These are phyloP conservation scores for Pteropus alecto DNA, from an alignment of 2,113 vertebrate species.

Conservation along the genomic window DNA sequence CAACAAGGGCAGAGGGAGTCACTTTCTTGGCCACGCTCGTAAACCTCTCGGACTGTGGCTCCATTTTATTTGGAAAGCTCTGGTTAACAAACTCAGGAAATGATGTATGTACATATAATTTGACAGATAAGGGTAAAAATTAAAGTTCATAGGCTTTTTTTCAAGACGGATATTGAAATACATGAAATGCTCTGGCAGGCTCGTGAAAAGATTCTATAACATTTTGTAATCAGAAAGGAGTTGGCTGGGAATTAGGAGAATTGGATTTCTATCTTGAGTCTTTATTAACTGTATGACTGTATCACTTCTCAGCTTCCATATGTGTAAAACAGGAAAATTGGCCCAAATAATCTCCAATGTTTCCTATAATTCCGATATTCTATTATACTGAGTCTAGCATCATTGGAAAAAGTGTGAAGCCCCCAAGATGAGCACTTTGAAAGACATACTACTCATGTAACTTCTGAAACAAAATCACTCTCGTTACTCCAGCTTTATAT, in stretches of 20 bases:
- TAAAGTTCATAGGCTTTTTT: constrained; percentile 11
- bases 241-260: not conserved
- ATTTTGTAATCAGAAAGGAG: not conserved
- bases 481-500: not conserved
- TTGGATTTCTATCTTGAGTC: not conserved
- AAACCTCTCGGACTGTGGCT: not conserved
- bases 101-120: not conserved
- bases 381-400: not conserved
- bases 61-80: not conserved
- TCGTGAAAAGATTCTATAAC: not conserved
- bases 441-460: not conserved
- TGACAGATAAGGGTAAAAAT: not conserved
- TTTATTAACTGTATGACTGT: not conserved
- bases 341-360: not conserved
- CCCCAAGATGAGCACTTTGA: not conserved
- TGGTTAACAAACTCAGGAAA: not conserved
- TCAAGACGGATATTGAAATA: not conserved
- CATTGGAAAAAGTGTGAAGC: not conserved
- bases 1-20: not conserved
- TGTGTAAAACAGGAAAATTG: not conserved
- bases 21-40: not conserved
- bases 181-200: not conserved
- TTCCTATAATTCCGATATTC: not conserved
- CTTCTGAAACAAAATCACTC: not conserved
- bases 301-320: not conserved